Evolutionary conservation across 2,797 vertebrate genomes (phyloP).

Genomic region (Chaetodon trifasciatus): DNA sequence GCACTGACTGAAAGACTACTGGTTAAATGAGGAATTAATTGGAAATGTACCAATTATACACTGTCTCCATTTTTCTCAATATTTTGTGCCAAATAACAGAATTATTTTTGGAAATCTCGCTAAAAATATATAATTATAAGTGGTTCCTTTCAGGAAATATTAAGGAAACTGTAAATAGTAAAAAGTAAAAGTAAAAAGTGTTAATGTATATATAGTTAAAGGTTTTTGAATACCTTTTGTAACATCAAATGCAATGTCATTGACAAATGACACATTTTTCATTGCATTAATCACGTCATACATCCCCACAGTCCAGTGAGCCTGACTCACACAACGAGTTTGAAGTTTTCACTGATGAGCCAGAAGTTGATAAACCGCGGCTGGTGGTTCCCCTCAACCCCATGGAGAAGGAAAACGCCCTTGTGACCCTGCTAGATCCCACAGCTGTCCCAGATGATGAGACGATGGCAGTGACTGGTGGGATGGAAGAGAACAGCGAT

Average conservation of each 20-base stretch:
- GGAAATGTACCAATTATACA: not conserved
- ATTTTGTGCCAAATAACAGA: not conserved
- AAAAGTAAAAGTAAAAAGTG: too few species aligned
- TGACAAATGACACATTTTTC: not conserved
- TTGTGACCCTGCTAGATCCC: conserved; percentile 71
- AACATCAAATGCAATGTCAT: not conserved
- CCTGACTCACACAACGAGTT: conserved; percentile 77
- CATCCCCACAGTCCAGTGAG: conserved; percentile 65
- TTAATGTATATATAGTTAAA: not conserved
- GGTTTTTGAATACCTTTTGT: not conserved
- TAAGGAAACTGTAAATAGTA: too few species aligned
- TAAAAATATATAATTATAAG: too few species aligned
- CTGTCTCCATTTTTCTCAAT: not conserved
- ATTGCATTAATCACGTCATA: not conserved
- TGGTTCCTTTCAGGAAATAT: too few species aligned
- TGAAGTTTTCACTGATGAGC: conserved; percentile 57
- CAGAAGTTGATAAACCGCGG: conserved; percentile 44
- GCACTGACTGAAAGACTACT: not conserved
- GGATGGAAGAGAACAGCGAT: conserved; percentile 9
- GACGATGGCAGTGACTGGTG: not conserved
- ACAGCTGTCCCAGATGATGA: conserved; percentile 41
- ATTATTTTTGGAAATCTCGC: not conserved
- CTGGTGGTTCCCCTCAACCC: conserved; percentile 54
- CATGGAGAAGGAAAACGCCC: conserved; percentile 73
- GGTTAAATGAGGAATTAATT: not conserved